Evolutionary conservation across 2,113 vertebrate species (phyloP).

Genomic region (Thermophis baileyi): DNA sequence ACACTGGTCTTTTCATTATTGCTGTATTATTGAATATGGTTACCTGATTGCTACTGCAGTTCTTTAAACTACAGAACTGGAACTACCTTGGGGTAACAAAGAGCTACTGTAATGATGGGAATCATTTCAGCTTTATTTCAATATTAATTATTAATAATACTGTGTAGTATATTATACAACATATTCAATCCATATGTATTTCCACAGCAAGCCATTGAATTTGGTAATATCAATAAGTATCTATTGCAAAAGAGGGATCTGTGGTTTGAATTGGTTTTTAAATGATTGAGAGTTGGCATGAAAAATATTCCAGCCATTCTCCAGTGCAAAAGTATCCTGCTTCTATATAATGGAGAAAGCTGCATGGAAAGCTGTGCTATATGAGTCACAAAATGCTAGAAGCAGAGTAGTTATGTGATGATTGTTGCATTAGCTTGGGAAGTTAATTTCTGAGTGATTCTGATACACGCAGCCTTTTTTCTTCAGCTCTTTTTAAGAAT

Average conservation of each 20-base stretch:
- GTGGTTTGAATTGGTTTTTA: neutral
- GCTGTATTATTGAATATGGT: neutral
- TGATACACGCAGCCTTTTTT: neutral
- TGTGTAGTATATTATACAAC: neutral
- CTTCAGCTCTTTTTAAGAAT: neutral
- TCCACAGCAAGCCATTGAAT: neutral
- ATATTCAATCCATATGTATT: neutral
- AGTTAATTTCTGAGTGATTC: neutral
- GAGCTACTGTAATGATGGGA: neutral
- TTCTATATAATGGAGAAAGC: neutral
- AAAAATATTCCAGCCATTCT: neutral
- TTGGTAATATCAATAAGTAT: neutral
- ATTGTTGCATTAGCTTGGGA: neutral
- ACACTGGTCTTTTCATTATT: neutral
- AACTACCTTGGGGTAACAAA: neutral
- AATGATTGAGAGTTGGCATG: neutral
- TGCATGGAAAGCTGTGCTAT: neutral
- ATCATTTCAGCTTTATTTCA: neutral
- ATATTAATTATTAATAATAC: neutral
- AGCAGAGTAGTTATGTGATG: neutral
- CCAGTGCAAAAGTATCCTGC: neutral
- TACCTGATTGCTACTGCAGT: neutral
- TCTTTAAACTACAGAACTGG: neutral
- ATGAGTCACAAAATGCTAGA: neutral
- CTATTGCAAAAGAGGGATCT: neutral